Evolutionary conservation across 2,888 invertebrate species (phyloP).

Genomic region (Agrochola lota): DNA sequence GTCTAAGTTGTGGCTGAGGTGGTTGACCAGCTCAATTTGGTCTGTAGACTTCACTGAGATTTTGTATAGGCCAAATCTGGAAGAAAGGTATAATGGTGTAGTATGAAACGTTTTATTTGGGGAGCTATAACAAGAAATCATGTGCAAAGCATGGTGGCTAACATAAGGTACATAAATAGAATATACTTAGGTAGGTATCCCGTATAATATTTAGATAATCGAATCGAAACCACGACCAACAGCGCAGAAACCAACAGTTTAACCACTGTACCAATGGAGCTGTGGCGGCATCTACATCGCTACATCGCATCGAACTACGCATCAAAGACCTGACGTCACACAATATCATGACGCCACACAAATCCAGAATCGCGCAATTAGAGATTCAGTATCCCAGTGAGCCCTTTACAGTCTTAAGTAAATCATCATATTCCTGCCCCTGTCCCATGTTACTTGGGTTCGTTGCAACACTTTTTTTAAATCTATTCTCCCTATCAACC

Average conservation of each 20-base stretch:
- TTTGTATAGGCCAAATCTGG: conserved; percentile 76
- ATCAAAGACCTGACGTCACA: too few species aligned
- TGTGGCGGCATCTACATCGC: too few species aligned
- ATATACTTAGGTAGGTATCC: not conserved
- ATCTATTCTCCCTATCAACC: not conserved
- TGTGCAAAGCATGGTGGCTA: not conserved
- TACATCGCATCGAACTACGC: too few species aligned
- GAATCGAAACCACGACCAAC: not conserved
- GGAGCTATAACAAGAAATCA: not conserved
- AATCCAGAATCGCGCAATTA: too few species aligned
- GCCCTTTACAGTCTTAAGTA: not conserved
- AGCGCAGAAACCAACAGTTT: not conserved
- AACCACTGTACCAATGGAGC: not conserved
- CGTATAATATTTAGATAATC: not conserved
- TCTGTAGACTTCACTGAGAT: conserved; percentile 70
- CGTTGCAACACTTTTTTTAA: not conserved
- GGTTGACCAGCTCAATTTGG: conserved; percentile 72
- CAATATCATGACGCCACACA: too few species aligned
- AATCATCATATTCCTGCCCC: not conserved
- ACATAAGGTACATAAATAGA: not conserved
- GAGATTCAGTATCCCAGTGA: not conserved
- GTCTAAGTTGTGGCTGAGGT: conserved; percentile 68
- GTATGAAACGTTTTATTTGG: too few species aligned
- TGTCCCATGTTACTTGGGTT: not conserved
- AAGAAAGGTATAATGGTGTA: conserved; percentile 28